Evolutionary conservation across 2,797 vertebrate species (phyloP).

Genomic region (Artibeus jamaicensis): DNA sequence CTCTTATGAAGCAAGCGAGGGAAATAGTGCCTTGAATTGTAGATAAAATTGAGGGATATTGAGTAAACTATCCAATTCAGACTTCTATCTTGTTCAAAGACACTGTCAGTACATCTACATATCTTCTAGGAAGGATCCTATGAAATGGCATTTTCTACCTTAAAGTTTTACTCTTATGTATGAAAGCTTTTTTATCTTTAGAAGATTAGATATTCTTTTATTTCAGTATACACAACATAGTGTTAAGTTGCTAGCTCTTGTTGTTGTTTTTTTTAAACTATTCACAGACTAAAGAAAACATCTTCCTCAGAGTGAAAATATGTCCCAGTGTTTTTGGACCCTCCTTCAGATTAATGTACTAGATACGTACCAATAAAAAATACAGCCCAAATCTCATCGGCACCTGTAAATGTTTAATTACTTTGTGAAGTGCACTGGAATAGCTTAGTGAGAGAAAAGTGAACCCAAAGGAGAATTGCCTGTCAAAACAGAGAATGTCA

Average conservation of each 20-base stretch:
- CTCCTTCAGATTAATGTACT: conserved; percentile 32
- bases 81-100: background rate
- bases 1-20: background rate
- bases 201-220: background rate
- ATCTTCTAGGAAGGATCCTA: background rate
- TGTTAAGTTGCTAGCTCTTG: background rate
- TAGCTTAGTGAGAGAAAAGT: conserved; percentile 44
- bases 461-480: conserved; percentile 38
- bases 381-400: background rate
- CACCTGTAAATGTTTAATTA: conserved; percentile 35
- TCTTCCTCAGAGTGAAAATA: conserved; percentile 27
- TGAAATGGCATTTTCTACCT: conserved; percentile 13
- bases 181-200: background rate
- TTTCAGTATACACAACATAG: background rate
- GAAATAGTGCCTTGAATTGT: background rate
- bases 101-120: background rate
- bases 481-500: conserved; percentile 52
- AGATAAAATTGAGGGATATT: background rate
- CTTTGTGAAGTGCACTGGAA: conserved; percentile 57
- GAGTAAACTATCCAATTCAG: background rate
- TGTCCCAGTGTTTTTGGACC: conserved; percentile 13
- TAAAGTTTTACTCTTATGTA: conserved; percentile 15
- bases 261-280: background rate
- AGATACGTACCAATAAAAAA: background rate
- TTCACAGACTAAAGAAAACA: background rate